Evolutionary conservation across 2,888 invertebrate species (phyloP), one percentile per base, ranked within the genome.

Genomic region (Teinopalpus imperialis): DNA sequence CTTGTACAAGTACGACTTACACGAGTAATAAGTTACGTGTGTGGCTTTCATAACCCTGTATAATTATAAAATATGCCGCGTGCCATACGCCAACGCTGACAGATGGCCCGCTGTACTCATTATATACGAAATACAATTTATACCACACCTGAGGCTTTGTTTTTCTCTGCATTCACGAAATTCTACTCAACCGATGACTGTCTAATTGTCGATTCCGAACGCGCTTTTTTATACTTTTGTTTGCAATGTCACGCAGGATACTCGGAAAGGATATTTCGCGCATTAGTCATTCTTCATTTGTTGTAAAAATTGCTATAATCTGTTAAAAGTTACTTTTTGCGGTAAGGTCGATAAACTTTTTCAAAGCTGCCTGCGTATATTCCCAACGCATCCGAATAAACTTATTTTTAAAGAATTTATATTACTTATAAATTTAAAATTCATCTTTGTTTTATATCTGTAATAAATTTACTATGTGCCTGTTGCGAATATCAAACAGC

Each of bases 221-320:
- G 67, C 69, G 76, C 61, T 65, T 69, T 74, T 79, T 78, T 71
- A 74, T 75, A 76, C 46, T 79, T 79, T 77, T 77, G 75, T 69
- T 76, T 76, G 77, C 74, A 69, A 68, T 77, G 74, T 79, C 74
- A 75, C 71, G 73, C 66, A 66, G 66, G 70, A 70, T 87, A 80
- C 86, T 74, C 68, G 72, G 87, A 86, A 87, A 66, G 67, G 69
- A 78, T 81, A 74, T 80, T 85, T 81, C 62, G 64, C 52, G 70
- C 64, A 69, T 85, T 82, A 82, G 76, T 86, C 85, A 86, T 72
- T 63, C 53, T 59, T 59, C 59, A 56, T 66, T 66, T 58, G 57
- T 62, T 52, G 57, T 63, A 62, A 63, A 58, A 61, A 60, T 60
- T 61, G 63, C 63, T 63, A 63, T 66, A 68, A 74, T 74, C 69